These are phyloP conservation scores for Epistrophella euchroma DNA, from an alignment of 2,888 invertebrate species.

Conservation along the genomic window DNA sequence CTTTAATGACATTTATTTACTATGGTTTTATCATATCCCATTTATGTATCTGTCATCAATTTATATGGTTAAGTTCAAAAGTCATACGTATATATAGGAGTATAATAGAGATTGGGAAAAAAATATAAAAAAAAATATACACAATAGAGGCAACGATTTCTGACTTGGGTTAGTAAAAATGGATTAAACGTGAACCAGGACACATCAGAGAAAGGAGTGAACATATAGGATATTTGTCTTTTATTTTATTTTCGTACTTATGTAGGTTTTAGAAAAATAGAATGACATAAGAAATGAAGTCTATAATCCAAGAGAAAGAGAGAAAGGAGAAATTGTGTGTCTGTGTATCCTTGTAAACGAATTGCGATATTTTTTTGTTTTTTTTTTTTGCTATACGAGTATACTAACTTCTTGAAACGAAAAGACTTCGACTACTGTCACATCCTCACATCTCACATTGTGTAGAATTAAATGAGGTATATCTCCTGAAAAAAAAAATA, in stretches of 20 bases:
- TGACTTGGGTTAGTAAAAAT: conserved; percentile 2
- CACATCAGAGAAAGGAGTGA: conserved; percentile 18
- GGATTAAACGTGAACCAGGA: conserved; percentile 39
- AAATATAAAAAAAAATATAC: not conserved
- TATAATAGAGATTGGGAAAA: not conserved
- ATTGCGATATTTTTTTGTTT: conserved; percentile 1
- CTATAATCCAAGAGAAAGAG: conserved; percentile 1
- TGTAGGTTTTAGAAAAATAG: not conserved
- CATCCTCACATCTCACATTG: not conserved
- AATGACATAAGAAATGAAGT: not conserved
- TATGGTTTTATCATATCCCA: not conserved
- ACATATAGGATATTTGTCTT: conserved; percentile 29
- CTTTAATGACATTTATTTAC: not conserved
- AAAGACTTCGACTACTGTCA: conserved; percentile 11
- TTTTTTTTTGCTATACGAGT: not conserved
- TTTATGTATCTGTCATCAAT: conserved; percentile 2
- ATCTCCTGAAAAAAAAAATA: not conserved
- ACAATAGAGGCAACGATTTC: not conserved
- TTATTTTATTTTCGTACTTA: conserved; percentile 13
- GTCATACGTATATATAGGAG: not conserved
- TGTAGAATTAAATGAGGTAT: conserved; percentile 11
- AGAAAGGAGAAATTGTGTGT: not conserved
- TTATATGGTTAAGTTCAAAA: not conserved
- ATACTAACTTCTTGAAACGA: conserved; percentile 7
- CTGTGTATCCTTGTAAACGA: not conserved